Base-by-base conservation (phyloP, 2,797 vertebrate species). In the Pitangus sulphuratus region DNA sequence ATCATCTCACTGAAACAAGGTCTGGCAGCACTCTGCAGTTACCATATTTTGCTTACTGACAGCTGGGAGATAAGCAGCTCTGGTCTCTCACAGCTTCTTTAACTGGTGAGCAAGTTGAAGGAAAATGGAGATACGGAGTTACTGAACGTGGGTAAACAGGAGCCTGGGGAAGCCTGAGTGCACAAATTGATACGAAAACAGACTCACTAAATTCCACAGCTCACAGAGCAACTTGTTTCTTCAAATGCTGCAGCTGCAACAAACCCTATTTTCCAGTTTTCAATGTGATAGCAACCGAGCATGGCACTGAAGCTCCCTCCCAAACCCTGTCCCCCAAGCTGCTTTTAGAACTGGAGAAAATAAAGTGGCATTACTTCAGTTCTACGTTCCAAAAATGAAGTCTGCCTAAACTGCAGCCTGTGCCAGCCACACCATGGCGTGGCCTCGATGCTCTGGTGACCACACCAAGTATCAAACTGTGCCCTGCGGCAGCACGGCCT, bases 361-460 rank as follows among this genome's bases (percentile, higher is more conserved):
- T 16, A 5, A 69, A 85, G 31, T 24, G 74, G 28, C 28, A 8
- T n/a, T 37, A 40, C 9, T 11, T 62, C 70, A 62, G 20, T 15
- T 57, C 64, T 30, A 4, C 2, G 22, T 30, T 65, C 15, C 79
- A 62, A 1, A 39, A 45, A 56, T 0, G 4, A 0, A 53, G 48
- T 25, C 68, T 48, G 83, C 42, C 50, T 35, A 72, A 78, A 39
- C 39, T 3, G 4, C 69, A 81, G 65, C 5, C 42, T n/a, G 65
- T 50, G 57, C 42, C 62, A 69, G 81, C 33, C 6, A 3, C 58
- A 20, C 53, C 2, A 1, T 28, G 19, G 20, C 0, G 0, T 31
- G 86, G 56, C 44, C 44, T 35, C 0, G 0, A 22, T 21, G 72
- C 61, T 88, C 42, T 33, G 33, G 45, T 47, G 51, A 66, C 44